Conservation (phyloP, 2,888 invertebrate species). For the Campoletis raptor region DNA sequence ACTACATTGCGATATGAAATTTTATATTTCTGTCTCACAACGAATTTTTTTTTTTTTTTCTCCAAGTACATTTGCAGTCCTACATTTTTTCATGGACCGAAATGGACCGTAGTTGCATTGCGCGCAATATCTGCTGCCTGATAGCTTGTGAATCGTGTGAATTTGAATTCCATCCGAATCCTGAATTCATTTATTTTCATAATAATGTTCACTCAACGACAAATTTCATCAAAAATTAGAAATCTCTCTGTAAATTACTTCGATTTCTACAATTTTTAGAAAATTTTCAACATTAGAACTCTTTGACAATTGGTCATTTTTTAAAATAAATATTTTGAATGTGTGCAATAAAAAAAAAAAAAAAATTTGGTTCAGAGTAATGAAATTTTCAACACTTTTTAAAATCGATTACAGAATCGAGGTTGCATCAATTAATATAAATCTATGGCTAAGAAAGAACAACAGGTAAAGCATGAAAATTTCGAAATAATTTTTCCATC, state of each 20-base stretch:
- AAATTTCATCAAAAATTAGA: no score
- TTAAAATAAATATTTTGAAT: no score
- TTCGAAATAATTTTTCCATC: slow-evolving; percentile 28
- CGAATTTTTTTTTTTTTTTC: neutral
- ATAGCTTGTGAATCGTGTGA: neutral
- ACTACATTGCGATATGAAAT: slow-evolving; percentile 33
- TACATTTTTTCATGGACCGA: neutral
- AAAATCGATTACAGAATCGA: slow-evolving; percentile 9
- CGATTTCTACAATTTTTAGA: no score
- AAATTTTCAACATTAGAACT: no score
- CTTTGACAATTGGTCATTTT: no score
- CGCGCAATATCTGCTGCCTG: neutral
- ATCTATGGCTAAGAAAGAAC: slow-evolving; percentile 1
- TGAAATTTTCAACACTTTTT: neutral
- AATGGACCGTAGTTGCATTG: neutral
- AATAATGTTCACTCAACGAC: neutral
- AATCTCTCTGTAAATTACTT: no score
- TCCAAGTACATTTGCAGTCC: neutral
- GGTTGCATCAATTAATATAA: slow-evolving; percentile 17
- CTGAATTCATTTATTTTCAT: neutral
- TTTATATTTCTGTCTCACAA: neutral
- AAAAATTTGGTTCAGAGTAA: neutral
- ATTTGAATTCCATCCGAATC: neutral
- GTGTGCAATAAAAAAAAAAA: neutral
- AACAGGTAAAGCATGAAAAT: neutral